Evolutionary conservation across 2,797 vertebrate species (phyloP).

Genomic region (Eurystomus glaucurus): DNA sequence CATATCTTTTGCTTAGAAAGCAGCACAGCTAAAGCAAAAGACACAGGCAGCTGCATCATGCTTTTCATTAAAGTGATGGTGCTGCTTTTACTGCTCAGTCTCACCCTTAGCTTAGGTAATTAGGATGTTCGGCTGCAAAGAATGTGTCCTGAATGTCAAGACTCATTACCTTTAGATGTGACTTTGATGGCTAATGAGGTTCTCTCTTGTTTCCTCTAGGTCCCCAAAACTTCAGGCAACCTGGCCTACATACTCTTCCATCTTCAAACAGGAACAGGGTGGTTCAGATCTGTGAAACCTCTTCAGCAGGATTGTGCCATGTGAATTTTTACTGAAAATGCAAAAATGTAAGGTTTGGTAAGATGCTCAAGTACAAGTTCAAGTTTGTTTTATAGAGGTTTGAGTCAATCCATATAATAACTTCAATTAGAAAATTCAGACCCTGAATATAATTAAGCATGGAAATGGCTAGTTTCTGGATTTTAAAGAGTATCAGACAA

Average conservation of each 20-base stretch:
- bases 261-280: neutral
- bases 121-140: neutral
- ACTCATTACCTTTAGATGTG: neutral
- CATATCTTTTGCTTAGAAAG: neutral
- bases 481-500: neutral
- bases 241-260: neutral
- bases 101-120: neutral
- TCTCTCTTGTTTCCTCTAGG: fast-evolving
- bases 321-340: neutral
- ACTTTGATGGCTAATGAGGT: neutral
- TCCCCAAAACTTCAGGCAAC: neutral
- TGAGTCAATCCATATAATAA: neutral
- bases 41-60: fast-evolving
- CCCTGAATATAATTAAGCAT: neutral
- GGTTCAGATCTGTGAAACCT: neutral
- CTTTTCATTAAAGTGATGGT: neutral
- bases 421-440: neutral
- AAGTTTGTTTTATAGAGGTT: neutral
- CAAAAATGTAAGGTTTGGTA: neutral
- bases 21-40: neutral
- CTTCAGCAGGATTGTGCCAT: neutral
- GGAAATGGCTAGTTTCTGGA: neutral
- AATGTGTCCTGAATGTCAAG: neutral
- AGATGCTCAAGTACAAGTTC: neutral
- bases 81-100: neutral